Base-by-base conservation (phyloP, 2,113 vertebrate species). In the Calyptomena viridis region DNA sequence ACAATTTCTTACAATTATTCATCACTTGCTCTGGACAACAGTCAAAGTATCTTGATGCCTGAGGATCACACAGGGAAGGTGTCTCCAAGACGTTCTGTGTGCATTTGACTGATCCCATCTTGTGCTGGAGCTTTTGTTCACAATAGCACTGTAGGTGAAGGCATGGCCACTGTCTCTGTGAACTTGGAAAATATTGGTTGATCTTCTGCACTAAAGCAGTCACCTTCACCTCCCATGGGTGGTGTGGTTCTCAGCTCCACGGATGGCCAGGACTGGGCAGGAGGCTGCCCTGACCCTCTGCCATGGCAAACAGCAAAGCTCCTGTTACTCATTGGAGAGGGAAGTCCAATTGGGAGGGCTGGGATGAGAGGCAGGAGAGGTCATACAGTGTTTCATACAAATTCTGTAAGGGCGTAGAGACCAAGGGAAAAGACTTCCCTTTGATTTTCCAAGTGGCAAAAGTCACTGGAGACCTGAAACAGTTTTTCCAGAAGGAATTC, bases 1-100 rank as follows among this genome's bases (percentile, higher is more conserved):
- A 1, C 50, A 56, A 60, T 75, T 95, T 95, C 92, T 76, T 80
- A 84, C 20, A 62, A 3, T 79, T 71, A 71, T 73, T 92, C 87
- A 66, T 96, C 76, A 23, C 77, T 90, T 95, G 69, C 77, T 95
- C 86, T 90, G 94, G 93, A 68, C 53, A 64, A 42, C 88, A 78
- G 83, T 80, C 80, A 68, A 89, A 94, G 77, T 84, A 62, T 81
- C 64, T 71, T 50, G 40, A 44, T 93, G 87, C 81, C 88, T 79
- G 83, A 66, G 80, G 58, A 84, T 79, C 56, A 30, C 46, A 13
- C 33, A 76, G 77, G 85, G 44, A 90, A n/a, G 79, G 52, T 73
- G 25, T 78, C 73, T 93, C 72, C 78, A 37, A n/a, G 74, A 75
- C 40, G 44, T 92, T 89, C 60, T 87, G 30, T 53, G 47, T 89